Percentiles rank a stretch among this genome's conserved stretches.
Evolutionary conservation across 2,888 invertebrate genomes (phyloP).

Genomic region (Ectemnius lituratus): DNA sequence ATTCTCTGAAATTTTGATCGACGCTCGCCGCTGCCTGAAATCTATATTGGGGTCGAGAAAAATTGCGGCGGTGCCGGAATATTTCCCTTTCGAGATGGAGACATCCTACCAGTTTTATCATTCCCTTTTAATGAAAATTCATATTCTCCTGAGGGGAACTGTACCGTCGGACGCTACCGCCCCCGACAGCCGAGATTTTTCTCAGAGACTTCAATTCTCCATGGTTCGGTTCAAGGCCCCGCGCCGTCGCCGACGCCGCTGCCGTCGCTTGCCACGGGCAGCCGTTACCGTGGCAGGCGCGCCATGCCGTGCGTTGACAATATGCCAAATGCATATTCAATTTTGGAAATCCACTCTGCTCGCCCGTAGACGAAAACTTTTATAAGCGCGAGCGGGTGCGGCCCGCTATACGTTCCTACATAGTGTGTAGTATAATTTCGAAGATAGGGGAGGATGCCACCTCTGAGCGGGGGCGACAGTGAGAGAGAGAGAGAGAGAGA

Average conservation of each 20-base stretch:
- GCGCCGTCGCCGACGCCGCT: conserved; percentile 18
- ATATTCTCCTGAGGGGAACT: conserved; percentile 46
- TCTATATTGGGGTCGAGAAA: conserved; percentile 24
- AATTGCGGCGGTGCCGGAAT: conserved; percentile 29
- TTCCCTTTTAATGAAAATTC: conserved; percentile 55
- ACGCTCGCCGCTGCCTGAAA: conserved; percentile 17
- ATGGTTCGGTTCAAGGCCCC: conserved; percentile 45
- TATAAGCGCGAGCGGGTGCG: conserved; percentile 33
- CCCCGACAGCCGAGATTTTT: conserved; percentile 50
- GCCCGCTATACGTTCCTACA: conserved; percentile 39
- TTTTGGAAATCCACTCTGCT: conserved; percentile 58
- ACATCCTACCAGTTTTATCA: conserved; percentile 40
- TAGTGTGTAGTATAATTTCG: conserved; percentile 10
- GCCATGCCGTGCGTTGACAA: conserved; percentile 34
- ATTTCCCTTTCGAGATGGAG: conserved; percentile 37
- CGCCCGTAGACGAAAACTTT: conserved; percentile 46
- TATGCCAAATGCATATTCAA: conserved; percentile 64
- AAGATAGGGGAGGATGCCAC: not conserved
- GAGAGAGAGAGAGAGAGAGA: not conserved
- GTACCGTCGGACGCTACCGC: conserved; percentile 19
- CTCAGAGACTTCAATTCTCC: conserved; percentile 46
- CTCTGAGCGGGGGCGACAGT: no score
- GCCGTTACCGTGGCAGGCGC: no score
- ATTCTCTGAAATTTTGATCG: conserved; percentile 33
- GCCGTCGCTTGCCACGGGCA: conserved; percentile 16